Percentiles rank a stretch among this genome's conserved stretches.
Evolutionary conservation across 2,797 vertebrate species (phyloP).

Genomic region (Cuculus canorus): DNA sequence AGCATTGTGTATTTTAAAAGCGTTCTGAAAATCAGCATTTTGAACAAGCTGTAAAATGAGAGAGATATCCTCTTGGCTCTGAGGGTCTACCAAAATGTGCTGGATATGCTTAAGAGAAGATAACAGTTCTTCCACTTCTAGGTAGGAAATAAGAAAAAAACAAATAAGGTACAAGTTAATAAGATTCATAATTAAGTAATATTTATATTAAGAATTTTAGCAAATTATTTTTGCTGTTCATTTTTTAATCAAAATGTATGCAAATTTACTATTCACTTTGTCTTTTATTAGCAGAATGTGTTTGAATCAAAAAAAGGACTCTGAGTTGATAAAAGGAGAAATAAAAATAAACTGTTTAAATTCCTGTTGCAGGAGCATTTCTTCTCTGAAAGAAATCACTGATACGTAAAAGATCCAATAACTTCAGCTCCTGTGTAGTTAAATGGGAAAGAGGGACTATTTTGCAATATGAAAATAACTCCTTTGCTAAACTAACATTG

Average conservation of each 20-base stretch:
- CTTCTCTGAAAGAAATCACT: not conserved
- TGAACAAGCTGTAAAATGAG: conserved; percentile 93
- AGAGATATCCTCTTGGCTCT: conserved; percentile 94
- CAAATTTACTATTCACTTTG: conserved; percentile 1
- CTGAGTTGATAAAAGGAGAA: not conserved
- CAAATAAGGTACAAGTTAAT: not conserved
- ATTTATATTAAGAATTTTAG: not conserved
- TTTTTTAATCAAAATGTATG: not conserved
- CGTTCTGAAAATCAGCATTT: conserved; percentile 95
- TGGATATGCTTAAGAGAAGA: conserved; percentile 94
- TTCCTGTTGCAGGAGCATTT: not conserved
- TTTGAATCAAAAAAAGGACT: not conserved
- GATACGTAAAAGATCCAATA: not conserved
- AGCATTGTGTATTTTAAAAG: conserved; percentile 94
- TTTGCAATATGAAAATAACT: not conserved
- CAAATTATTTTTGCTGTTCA: not conserved
- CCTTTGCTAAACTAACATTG: not conserved
- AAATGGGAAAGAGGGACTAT: not conserved
- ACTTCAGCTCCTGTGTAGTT: not conserved
- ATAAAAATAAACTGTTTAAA: not conserved
- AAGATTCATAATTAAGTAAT: not conserved
- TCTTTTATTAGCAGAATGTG: not conserved
- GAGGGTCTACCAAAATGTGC: conserved; percentile 89
- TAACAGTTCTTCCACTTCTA: conserved; percentile 95
- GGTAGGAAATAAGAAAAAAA: conserved; percentile 64